A percentile compares a stretch with the other conserved stretches of the same genome.
These are phyloP conservation scores for Petroica traversi DNA, from an alignment of 2,113 vertebrate species.

Conservation along the genomic window DNA sequence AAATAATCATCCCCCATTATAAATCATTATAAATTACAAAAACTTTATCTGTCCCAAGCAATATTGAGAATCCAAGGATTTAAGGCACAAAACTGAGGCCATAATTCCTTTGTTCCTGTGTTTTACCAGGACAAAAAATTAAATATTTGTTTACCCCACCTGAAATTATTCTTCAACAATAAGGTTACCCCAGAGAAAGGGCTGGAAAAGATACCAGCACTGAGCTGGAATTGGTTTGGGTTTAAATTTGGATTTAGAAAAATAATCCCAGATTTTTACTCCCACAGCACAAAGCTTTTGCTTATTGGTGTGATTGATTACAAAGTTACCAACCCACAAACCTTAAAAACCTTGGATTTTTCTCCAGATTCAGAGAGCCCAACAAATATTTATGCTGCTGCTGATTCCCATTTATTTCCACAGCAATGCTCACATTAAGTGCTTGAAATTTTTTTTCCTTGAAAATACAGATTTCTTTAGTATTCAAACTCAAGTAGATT, in stretches of 20 bases:
- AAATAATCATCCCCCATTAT: not conserved
- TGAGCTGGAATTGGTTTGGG: not conserved
- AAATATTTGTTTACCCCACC: not conserved
- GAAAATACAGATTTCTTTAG: not conserved
- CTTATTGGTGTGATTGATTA: not conserved
- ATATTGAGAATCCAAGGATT: not conserved
- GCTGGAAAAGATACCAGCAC: not conserved
- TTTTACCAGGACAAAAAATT: not conserved
- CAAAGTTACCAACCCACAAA: not conserved
- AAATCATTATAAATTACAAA: conserved; percentile 5
- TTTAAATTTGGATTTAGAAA: not conserved
- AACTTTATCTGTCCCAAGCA: not conserved
- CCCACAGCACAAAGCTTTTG: not conserved
- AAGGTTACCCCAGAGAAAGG: not conserved
- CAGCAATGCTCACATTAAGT: not conserved
- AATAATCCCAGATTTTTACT: not conserved
- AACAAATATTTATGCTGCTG: not conserved
- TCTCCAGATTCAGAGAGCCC: not conserved
- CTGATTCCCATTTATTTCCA: not conserved
- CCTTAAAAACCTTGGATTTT: not conserved
- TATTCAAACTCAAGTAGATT: not conserved
- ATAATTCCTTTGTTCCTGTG: not conserved
- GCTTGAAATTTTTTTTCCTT: not conserved
- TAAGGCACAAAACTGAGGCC: not conserved
- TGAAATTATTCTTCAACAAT: not conserved